These are phyloP conservation scores for Phytoseiulus persimilis DNA, from an alignment of 2,888 invertebrate genomes.

Conservation along the genomic window DNA sequence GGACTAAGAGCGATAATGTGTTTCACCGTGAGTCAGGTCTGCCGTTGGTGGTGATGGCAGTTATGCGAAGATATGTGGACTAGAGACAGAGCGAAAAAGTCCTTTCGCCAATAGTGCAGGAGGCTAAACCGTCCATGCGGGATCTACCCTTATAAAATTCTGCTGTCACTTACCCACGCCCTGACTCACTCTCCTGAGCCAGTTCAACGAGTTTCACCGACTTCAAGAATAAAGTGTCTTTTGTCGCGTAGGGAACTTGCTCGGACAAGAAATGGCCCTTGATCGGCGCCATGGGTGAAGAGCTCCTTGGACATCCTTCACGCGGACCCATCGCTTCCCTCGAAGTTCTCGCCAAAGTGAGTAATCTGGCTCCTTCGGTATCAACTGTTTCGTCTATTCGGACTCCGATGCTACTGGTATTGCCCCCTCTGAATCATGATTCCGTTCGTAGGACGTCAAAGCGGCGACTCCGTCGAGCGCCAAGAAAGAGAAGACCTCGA, in stretches of 20 bases:
- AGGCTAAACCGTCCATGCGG: no score
- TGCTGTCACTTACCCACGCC: no score
- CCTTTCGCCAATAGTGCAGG: no score
- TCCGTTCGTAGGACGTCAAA: constrained; percentile 1
- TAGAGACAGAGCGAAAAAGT: no score
- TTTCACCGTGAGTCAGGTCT: no score
- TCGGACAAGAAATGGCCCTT: constrained; percentile 79
- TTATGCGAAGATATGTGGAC: no score
- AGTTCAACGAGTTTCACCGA: not conserved
- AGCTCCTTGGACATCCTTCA: constrained; percentile 68
- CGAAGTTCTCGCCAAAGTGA: constrained; percentile 43
- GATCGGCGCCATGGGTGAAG: constrained; percentile 82
- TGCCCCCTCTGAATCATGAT: not conserved
- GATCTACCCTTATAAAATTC: no score
- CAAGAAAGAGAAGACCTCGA: constrained; percentile 28
- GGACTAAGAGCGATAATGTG: no score
- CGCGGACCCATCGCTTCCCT: constrained; percentile 42
- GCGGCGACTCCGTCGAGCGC: not conserved
- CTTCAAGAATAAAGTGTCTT: not conserved
- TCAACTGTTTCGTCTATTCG: constrained; percentile 37
- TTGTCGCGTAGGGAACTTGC: constrained; percentile 56
- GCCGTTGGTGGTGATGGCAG: no score
- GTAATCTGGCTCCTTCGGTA: constrained; percentile 41
- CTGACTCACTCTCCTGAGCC: not conserved
- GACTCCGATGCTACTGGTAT: not conserved